Percentiles rank a stretch among this genome's conserved stretches.
Evolutionary conservation across 2,113 vertebrate genomes (phyloP).

Genomic region (Poeciliopsis prolifica): DNA sequence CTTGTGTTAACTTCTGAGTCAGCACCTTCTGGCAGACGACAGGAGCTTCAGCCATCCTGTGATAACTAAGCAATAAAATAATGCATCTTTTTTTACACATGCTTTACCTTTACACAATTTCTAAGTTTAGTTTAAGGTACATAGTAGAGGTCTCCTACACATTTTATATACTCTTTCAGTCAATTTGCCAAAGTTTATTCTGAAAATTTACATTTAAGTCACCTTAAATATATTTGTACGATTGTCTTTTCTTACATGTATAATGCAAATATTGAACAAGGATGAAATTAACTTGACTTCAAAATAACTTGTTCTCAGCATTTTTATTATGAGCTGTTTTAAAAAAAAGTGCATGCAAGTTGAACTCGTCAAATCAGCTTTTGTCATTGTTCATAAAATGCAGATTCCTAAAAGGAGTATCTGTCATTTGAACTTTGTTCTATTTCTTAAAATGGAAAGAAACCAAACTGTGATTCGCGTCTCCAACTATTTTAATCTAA

Average conservation of each 20-base stretch:
- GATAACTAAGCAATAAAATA: not conserved
- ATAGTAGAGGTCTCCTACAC: not conserved
- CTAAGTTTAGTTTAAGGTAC: not conserved
- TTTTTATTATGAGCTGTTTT: not conserved
- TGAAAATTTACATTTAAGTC: not conserved
- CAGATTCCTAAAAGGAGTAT: not conserved
- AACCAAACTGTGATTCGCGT: too few relatives aligned
- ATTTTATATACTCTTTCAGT: not conserved
- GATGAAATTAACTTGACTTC: not conserved
- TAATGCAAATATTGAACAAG: not conserved
- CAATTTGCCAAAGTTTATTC: too few relatives aligned
- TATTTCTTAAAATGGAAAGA: not conserved
- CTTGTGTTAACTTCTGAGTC: constrained; percentile 42
- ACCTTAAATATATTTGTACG: not conserved
- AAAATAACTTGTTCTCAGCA: not conserved
- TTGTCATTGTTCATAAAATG: not conserved
- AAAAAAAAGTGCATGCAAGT: not conserved
- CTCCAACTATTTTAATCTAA: not conserved
- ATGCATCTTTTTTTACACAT: not conserved
- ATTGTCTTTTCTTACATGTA: not conserved
- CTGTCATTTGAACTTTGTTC: not conserved
- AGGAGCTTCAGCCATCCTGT: not conserved
- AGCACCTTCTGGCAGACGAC: constrained; percentile 24
- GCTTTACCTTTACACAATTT: not conserved
- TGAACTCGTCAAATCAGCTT: not conserved